Evolutionary conservation across 2,888 invertebrate genomes (phyloP).

Genomic region (Lochmaea capreae): DNA sequence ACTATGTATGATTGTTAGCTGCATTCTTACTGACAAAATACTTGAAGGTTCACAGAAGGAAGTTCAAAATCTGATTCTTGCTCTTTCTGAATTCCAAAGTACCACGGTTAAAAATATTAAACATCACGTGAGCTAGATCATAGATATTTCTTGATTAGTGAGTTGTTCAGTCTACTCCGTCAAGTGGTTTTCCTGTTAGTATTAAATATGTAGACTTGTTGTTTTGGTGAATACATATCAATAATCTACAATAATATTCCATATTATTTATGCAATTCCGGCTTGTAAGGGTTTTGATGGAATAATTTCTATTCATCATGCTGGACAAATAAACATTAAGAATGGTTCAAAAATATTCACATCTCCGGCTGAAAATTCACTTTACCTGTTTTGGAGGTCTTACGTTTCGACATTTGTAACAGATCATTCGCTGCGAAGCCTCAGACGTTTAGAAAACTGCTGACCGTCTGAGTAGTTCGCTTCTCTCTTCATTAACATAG

Average conservation of each 20-base stretch:
- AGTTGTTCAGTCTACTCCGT: slow-evolving; percentile 11
- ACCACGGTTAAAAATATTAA: slow-evolving; percentile 69
- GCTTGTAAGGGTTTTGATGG: not conserved
- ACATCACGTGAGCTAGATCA: not conserved
- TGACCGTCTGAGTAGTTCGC: too few relatives aligned
- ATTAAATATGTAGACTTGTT: slow-evolving; percentile 40
- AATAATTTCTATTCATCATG: not conserved
- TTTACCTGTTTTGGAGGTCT: too few relatives aligned
- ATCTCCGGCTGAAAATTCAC: too few relatives aligned
- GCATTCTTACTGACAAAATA: too few relatives aligned
- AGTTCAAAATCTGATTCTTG: slow-evolving; percentile 95
- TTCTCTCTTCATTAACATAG: too few relatives aligned
- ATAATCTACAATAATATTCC: slow-evolving; percentile 39
- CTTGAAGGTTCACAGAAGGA: slow-evolving; percentile 96
- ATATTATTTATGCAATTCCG: slow-evolving; percentile 38
- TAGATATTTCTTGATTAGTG: not conserved
- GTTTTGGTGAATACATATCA: slow-evolving; percentile 40
- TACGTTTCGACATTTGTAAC: too few relatives aligned
- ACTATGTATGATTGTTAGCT: too few relatives aligned
- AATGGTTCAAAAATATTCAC: too few relatives aligned
- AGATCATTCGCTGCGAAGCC: too few relatives aligned
- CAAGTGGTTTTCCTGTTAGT: slow-evolving; percentile 39
- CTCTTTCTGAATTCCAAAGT: slow-evolving; percentile 93
- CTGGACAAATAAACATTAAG: too few relatives aligned
- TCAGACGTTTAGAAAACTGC: too few relatives aligned